These are phyloP conservation scores for Eurois occulta DNA, from an alignment of 2,888 invertebrate species.

Conservation along the genomic window DNA sequence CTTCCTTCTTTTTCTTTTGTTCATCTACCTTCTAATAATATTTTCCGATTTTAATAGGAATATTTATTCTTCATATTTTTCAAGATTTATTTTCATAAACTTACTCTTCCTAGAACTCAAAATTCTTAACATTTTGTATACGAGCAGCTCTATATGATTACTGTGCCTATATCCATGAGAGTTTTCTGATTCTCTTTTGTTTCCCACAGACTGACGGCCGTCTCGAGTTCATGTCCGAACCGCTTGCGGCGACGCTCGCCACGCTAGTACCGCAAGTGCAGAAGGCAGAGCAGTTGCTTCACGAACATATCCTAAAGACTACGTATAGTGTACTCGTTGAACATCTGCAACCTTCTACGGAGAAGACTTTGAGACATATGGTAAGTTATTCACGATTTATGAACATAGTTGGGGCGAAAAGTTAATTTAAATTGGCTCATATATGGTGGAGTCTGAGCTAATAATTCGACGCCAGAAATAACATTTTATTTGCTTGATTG, in stretches of 20 bases:
- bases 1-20: not conserved
- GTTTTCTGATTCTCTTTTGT: not conserved
- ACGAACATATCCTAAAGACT: conserved; percentile 86
- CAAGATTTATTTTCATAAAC: not conserved
- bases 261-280: conserved; percentile 81
- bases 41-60: not conserved
- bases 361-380: conserved; percentile 85
- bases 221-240: conserved; percentile 86
- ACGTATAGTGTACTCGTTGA: conserved; percentile 86
- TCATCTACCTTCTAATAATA: not conserved
- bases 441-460: no score
- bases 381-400: conserved; percentile 68
- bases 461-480: no score
- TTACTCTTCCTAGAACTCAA: not conserved
- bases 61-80: not conserved
- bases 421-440: not conserved
- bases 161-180: not conserved
- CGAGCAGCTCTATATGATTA: not conserved
- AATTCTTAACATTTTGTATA: not conserved
- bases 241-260: conserved; percentile 81
- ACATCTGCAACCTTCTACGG: conserved; percentile 84
- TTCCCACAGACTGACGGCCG: conserved; percentile 85
- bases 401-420: not conserved
- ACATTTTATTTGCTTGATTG: no score
- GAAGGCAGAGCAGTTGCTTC: conserved; percentile 84